Evolutionary conservation across 1,140 invertebrate species (phyloP).

Genomic region (Drosophila trapezifrons): DNA sequence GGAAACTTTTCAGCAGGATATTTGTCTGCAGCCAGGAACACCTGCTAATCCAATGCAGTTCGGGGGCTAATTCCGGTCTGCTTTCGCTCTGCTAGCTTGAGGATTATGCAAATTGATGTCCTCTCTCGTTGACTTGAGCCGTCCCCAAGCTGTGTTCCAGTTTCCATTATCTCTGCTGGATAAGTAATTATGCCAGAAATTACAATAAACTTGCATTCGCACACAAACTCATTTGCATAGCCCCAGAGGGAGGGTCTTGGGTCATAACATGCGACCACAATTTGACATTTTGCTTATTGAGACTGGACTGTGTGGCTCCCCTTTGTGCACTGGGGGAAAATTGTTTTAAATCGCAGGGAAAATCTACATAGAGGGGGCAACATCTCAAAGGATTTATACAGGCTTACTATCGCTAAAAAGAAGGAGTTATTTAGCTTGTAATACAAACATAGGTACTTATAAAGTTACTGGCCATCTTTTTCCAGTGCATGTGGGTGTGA

Average conservation of each 20-base stretch:
- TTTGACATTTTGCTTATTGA: conserved; percentile 48
- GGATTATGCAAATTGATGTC: conserved; percentile 67
- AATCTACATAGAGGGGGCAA: too few species aligned
- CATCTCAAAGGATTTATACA: too few species aligned
- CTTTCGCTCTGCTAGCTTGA: conserved; percentile 13
- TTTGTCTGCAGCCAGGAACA: not conserved
- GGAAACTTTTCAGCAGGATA: not conserved
- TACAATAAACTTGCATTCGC: conserved; percentile 64
- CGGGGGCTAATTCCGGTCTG: conserved; percentile 19
- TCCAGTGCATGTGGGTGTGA: conserved; percentile 28
- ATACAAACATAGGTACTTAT: not conserved
- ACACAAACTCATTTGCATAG: conserved; percentile 64
- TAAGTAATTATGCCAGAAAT: conserved; percentile 76
- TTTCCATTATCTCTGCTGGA: conserved; percentile 67
- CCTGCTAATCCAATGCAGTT: conserved; percentile 31
- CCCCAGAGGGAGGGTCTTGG: conserved; percentile 16
- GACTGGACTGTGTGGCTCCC: not conserved
- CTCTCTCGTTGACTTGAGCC: conserved; percentile 29
- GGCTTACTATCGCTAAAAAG: too few species aligned
- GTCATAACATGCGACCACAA: conserved; percentile 53
- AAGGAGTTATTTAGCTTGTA: not conserved
- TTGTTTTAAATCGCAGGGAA: too few species aligned
- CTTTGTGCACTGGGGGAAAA: not conserved
- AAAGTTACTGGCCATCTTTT: too few species aligned
- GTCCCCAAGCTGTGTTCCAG: conserved; percentile 17